Evolutionary conservation across 2,888 invertebrate genomes (phyloP), one percentile per base, ranked within the genome.

Genomic region (Dicroscelio sp.): DNA sequence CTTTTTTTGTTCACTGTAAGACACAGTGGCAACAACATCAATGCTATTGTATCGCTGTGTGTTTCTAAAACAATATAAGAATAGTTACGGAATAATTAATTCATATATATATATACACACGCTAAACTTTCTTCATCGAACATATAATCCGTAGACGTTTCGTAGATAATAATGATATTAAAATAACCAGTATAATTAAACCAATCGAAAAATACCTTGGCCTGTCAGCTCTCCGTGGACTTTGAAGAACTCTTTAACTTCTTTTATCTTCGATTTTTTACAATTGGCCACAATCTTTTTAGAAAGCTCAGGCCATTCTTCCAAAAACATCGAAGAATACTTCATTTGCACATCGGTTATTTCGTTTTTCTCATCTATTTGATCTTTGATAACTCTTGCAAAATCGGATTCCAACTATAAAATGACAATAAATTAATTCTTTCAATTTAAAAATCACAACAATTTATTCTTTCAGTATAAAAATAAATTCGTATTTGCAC

Each of bases 401-500:
- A 76, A 76, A 31, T 76, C 76, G 6, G 31, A n/a, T 58, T 76
- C 76, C 58, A 76, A 58, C 76, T 76, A 43, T 76, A 33, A 12
- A 30, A 38, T 48, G 48, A 63, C n/a, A 58, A 58, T n/a, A 23
- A 58, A 63, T 17, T n/a, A n/a, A n/a, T n/a, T n/a, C n/a, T n/a
- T n/a, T n/a, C n/a, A n/a, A n/a, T n/a, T n/a, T n/a, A n/a, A n/a
- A n/a, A n/a, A n/a, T n/a, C n/a, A n/a, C n/a, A n/a, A n/a, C n/a
- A n/a, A n/a, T n/a, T n/a, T n/a, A n/a, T n/a, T 48, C 48, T 20
- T 48, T 48, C 48, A 48, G 48, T 48, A 48, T 2, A 48, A 20
- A 48, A 48, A 2, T 1, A 48, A 48, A 48, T 17, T 48, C 20
- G 14, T 20, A 48, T 48, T 14, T 48, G 48, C 48, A 48, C 20